These are phyloP conservation scores for Chrysolina americana DNA, from an alignment of 2,888 invertebrate species.

Conservation along the genomic window DNA sequence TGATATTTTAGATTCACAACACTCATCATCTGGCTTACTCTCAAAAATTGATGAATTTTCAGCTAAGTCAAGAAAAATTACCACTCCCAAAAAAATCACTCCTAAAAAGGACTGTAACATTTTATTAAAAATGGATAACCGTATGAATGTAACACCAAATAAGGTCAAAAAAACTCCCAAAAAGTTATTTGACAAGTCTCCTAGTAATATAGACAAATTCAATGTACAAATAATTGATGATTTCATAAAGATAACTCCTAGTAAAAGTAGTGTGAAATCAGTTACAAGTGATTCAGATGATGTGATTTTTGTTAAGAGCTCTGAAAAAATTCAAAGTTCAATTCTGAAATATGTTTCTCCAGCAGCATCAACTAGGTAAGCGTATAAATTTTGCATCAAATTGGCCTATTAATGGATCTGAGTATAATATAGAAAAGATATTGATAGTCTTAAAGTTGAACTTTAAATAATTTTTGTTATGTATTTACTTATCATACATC, in stretches of 20 bases:
- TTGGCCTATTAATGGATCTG: background rate
- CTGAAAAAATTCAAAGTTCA: constrained; percentile 54
- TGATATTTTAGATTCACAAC: background rate
- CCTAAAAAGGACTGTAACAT: constrained; percentile 19
- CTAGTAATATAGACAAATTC: constrained; percentile 60
- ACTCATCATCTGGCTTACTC: background rate
- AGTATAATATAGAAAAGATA: background rate
- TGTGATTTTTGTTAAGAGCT: constrained; percentile 41
- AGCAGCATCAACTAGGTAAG: constrained; percentile 41
- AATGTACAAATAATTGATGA: constrained; percentile 63
- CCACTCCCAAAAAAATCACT: constrained; percentile 1
- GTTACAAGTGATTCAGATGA: constrained; percentile 30
- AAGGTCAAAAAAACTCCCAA: constrained; percentile 50
- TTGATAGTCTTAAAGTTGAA: background rate
- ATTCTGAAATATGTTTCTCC: constrained; percentile 58
- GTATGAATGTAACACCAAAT: constrained; percentile 38
- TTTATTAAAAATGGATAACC: constrained; percentile 3
- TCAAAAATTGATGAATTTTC: constrained; percentile 28
- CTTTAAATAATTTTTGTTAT: too few species aligned
- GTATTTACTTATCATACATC: too few species aligned
- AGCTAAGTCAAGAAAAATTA: background rate
- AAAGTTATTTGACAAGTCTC: constrained; percentile 63
- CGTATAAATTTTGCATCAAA: background rate
- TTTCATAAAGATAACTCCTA: constrained; percentile 64
- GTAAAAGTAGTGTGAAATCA: constrained; percentile 54